A percentile compares a stretch with the other conserved stretches of the same genome.
phyloP scores from a whole-genome alignment of 1,140 invertebrate genomes.

The Drosophila lowei region DNA sequence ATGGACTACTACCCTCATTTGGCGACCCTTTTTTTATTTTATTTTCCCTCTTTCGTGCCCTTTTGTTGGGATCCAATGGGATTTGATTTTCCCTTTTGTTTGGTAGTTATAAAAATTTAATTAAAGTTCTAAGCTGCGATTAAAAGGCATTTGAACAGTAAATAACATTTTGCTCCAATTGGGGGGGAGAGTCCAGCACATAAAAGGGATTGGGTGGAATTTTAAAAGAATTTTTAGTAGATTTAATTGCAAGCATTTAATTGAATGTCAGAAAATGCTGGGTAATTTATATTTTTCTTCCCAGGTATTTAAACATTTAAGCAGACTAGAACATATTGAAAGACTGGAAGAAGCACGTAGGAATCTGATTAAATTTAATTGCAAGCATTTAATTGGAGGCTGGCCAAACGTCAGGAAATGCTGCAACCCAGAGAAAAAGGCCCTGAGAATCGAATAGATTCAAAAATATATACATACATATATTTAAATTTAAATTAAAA shows the following conservation, averaged over 20 bases:
- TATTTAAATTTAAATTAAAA: too few species aligned
- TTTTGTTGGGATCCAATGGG: slow-evolving; percentile 41
- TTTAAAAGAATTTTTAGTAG: slow-evolving; percentile 11
- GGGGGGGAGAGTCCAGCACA: neutral
- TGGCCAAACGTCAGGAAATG: too few species aligned
- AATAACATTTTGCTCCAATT: slow-evolving; percentile 42
- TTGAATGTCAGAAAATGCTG: neutral
- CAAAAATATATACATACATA: too few species aligned
- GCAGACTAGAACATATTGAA: too few species aligned
- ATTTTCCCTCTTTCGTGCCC: slow-evolving; percentile 19
- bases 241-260: slow-evolving; percentile 28
- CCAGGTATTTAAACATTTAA: too few species aligned
- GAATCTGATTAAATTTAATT: too few species aligned
- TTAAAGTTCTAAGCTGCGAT: slow-evolving; percentile 70
- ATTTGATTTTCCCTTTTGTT: slow-evolving; percentile 59
- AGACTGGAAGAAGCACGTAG: too few species aligned
- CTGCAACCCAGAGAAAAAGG: too few species aligned
- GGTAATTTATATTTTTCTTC: slow-evolving; percentile 13
- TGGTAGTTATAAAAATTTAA: slow-evolving; percentile 58
- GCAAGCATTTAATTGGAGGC: too few species aligned
- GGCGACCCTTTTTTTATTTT: slow-evolving; percentile 47
- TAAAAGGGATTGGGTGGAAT: slow-evolving; percentile 10
- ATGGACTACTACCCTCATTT: slow-evolving; percentile 58
- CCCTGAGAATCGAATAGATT: too few species aligned
- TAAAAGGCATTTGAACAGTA: slow-evolving; percentile 66